Evolutionary conservation across 2,113 vertebrate genomes (phyloP).

Genomic region (Dicaeum eximium): DNA sequence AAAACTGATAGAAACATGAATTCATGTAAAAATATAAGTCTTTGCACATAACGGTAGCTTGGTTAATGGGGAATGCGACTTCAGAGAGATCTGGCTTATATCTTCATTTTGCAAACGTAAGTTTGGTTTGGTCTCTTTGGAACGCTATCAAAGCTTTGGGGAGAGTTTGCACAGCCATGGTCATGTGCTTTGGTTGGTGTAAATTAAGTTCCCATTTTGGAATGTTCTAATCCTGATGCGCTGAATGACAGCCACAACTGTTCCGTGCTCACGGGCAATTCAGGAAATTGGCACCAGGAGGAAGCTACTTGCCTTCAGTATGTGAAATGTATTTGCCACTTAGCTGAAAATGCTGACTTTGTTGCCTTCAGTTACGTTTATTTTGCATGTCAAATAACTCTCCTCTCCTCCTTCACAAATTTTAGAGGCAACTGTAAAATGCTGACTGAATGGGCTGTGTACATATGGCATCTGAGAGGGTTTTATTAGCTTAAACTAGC

Average conservation of each 20-base stretch:
- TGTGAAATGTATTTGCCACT: not conserved
- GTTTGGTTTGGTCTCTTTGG: conserved; percentile 36
- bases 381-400: conserved; percentile 35
- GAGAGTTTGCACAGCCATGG: not conserved
- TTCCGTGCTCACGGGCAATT: fast-evolving
- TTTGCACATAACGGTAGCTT: conserved; percentile 22
- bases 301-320: not conserved
- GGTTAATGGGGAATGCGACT: conserved; percentile 37
- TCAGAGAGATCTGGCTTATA: conserved; percentile 48
- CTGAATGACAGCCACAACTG: not conserved
- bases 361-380: not conserved
- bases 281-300: not conserved
- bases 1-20: conserved; percentile 40
- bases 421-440: conserved; percentile 48
- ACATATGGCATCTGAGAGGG: conserved; percentile 20
- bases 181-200: not conserved
- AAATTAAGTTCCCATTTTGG: conserved; percentile 1
- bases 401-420: not conserved
- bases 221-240: not conserved
- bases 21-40: conserved; percentile 30
- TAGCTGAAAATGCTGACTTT: conserved; percentile 21
- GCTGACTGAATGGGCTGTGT: conserved; percentile 29
- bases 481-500: conserved; percentile 49
- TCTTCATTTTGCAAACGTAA: conserved; percentile 19
- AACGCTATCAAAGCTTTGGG: conserved; percentile 24